Base-by-base conservation (phyloP, 2,888 invertebrate species). In the Athalia cordata region DNA sequence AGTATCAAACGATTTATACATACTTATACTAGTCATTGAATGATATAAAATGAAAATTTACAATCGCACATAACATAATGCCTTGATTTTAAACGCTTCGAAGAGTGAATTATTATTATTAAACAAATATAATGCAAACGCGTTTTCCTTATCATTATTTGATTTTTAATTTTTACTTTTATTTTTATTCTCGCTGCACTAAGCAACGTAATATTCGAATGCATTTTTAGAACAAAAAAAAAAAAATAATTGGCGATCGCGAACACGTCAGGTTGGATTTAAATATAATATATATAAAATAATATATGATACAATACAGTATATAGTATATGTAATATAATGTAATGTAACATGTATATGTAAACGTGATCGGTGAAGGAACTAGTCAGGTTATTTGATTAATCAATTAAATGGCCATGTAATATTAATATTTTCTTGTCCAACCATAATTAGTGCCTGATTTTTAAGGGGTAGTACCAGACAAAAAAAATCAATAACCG, bases 331-430 rank as follows among this genome's bases (percentile, higher is more conserved):
- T 52, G 11, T 9, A 64, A 15, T 64, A 45, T 64, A 45, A 64
- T 64, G n/a, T 29, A 29, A 29, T 29, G 29, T 29, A 29, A 29
- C 29, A 29, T 29, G 29, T 29, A 29, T 29, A 29, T 29, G 29
- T 29, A 29, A 29, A 55, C 55, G 7, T n/a, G n/a, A 55, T 11
- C 52, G 49, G 68, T 68, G 68, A 55, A 68, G 55, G 55, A 70
- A 55, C 70, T 70, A 70, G 70, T 70, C 70, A 70, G 70, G 70
- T 70, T 70, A 70, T 70, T 57, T 70, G 7, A 11, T 55, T n/a
- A 55, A n/a, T 55, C 6, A 15, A 55, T 45, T 70, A n/a, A 70
- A 70, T 70, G 55, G 55, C 70, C 70, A 70, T n/a, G 6, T 45
- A 57, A 52, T 6, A 43, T 9, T 8, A 13, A 4, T 11, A 11